Conservation (phyloP, 2,888 invertebrate genomes). For the Rhamphomyia laevipes region DNA sequence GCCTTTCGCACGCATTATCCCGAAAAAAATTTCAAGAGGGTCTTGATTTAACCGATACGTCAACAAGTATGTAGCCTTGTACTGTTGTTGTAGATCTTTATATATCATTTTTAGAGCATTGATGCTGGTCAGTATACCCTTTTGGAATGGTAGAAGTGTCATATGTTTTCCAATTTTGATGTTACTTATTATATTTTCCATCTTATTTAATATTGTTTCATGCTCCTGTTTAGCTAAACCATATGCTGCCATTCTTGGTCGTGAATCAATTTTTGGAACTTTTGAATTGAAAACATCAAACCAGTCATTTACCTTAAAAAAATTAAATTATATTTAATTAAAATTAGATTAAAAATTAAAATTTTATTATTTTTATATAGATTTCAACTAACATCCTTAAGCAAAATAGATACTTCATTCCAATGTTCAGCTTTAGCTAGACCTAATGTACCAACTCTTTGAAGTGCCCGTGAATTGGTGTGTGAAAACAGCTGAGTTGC, state of each 20-base stretch:
- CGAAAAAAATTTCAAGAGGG: no score
- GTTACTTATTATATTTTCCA: constrained; percentile 11
- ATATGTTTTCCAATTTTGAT: constrained; percentile 13
- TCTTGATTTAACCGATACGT: no score
- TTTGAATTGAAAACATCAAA: constrained; percentile 18
- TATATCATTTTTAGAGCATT: constrained; percentile 6
- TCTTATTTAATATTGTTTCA: constrained; percentile 15
- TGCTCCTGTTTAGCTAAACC: constrained; percentile 15
- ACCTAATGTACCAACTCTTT: constrained; percentile 12
- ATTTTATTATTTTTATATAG: neutral
- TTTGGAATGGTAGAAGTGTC: constrained; percentile 18
- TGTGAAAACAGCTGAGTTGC: no score
- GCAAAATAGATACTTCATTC: constrained; percentile 15
- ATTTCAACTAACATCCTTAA: constrained; percentile 8
- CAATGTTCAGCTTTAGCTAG: constrained; percentile 10
- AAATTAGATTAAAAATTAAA: neutral
- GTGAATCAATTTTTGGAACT: constrained; percentile 13
- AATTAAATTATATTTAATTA: no score
- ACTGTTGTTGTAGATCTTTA: no score
- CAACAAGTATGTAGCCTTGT: no score
- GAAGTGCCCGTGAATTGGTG: constrained; percentile 3
- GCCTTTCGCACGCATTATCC: no score
- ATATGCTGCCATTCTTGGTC: constrained; percentile 15
- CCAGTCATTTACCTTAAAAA: constrained; percentile 15
- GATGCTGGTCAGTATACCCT: constrained; percentile 16